Conservation (phyloP, 2,797 vertebrate genomes). For the Xerus rutilus region DNA sequence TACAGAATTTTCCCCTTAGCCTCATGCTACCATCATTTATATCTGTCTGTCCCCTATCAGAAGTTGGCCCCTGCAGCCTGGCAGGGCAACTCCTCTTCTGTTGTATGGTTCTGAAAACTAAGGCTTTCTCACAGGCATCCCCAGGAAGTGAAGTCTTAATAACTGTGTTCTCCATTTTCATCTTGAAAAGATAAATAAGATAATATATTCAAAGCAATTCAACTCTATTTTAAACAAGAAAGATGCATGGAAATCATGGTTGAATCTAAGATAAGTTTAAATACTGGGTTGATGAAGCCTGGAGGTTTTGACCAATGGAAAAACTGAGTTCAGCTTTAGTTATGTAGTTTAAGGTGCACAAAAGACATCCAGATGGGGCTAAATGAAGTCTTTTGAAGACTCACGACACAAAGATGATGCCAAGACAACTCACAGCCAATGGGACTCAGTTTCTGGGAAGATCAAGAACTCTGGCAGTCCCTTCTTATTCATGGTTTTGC, state of each 20-base stretch:
- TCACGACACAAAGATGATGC: not conserved
- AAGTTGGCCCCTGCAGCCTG: not conserved
- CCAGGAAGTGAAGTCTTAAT: not conserved
- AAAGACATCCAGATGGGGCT: not conserved
- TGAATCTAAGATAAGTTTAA: not conserved
- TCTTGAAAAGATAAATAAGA: not conserved
- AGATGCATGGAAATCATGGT: not conserved
- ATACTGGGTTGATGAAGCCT: not conserved
- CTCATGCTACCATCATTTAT: too few species aligned
- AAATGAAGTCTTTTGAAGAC: not conserved
- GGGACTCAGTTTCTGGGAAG: not conserved
- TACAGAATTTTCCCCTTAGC: too few species aligned
- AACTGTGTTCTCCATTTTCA: slow-evolving; percentile 5
- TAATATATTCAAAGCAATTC: not conserved
- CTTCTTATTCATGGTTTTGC: not conserved
- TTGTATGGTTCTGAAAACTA: not conserved
- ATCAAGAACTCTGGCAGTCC: not conserved
- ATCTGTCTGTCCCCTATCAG: too few species aligned
- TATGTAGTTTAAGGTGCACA: not conserved
- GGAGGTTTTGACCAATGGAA: not conserved
- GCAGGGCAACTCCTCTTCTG: not conserved
- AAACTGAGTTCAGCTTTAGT: not conserved
- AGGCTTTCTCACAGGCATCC: not conserved
- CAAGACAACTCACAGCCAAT: not conserved
- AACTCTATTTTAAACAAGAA: not conserved